Evolutionary conservation across 1,140 invertebrate genomes (phyloP).

Genomic region (Drosophila pseudoananassae): DNA sequence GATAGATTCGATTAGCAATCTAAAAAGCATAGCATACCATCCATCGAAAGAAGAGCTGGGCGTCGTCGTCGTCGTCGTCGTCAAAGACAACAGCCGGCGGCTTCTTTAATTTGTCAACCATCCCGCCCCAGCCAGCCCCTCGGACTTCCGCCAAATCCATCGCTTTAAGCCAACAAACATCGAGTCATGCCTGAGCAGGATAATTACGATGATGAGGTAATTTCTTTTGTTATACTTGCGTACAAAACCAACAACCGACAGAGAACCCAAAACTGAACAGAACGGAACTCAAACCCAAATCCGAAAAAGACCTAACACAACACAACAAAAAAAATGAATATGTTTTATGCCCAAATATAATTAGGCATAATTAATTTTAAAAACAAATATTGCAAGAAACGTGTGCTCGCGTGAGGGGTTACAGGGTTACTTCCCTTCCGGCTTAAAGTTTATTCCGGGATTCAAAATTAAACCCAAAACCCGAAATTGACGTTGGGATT

Average conservation of each 20-base stretch:
- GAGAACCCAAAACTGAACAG: slow-evolving; percentile 1
- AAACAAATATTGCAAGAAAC: slow-evolving; percentile 61
- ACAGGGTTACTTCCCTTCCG: background rate
- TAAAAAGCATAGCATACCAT: slow-evolving; percentile 22
- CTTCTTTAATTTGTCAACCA: slow-evolving; percentile 62
- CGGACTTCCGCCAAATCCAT: slow-evolving; percentile 48
- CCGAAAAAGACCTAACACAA: background rate
- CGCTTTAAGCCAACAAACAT: slow-evolving; percentile 59
- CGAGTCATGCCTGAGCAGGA: slow-evolving; percentile 80
- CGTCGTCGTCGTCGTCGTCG: background rate
- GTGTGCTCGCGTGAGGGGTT: slow-evolving; percentile 24
- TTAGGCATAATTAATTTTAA: slow-evolving; percentile 75
- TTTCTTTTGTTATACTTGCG: slow-evolving; percentile 61
- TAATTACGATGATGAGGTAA: slow-evolving; percentile 83
- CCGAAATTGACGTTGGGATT: slow-evolving; percentile 14
- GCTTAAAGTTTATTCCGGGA: background rate
- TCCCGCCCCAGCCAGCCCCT: slow-evolving; percentile 21
- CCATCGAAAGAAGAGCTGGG: background rate
- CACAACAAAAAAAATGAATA: slow-evolving; percentile 49
- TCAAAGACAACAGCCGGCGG: slow-evolving; percentile 40
- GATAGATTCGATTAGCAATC: slow-evolving; percentile 77
- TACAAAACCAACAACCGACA: slow-evolving; percentile 9
- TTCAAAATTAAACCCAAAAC: slow-evolving; percentile 12
- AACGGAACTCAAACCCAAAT: slow-evolving; percentile 1
- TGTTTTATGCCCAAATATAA: slow-evolving; percentile 63